Evolutionary conservation across 2,113 vertebrate species (phyloP).

Genomic region (Thamnaconus septentrionalis): DNA sequence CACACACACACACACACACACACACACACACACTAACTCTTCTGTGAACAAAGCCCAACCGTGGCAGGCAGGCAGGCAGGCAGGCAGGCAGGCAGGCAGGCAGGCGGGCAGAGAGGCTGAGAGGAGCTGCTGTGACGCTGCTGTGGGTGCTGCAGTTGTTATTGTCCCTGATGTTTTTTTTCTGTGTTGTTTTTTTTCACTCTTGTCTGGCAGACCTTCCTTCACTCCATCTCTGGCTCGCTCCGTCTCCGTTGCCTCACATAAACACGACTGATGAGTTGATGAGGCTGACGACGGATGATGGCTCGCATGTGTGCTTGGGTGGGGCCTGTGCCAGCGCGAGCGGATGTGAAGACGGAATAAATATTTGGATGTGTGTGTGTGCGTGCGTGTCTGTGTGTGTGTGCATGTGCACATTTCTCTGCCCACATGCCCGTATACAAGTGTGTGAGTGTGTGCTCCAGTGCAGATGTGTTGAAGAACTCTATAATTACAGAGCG

Average conservation of each 20-base stretch:
- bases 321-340: not conserved
- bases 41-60: conserved; percentile 45
- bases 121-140: conserved; percentile 35
- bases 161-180: conserved; percentile 59
- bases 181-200: conserved; percentile 38
- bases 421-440: too few species aligned
- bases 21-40: conserved; percentile 21
- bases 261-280: conserved; percentile 61
- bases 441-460: conserved; percentile 6
- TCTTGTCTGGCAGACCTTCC: conserved; percentile 65
- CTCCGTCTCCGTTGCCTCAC: conserved; percentile 28
- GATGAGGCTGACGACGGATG: conserved; percentile 47
- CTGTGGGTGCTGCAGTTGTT: conserved; percentile 56
- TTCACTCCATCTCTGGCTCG: conserved; percentile 43
- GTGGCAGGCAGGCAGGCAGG: conserved; percentile 45
- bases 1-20: conserved; percentile 18
- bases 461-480: conserved; percentile 55
- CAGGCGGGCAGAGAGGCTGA: too few species aligned
- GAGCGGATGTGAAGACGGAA: not conserved
- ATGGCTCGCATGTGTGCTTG: not conserved
- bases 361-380: conserved; percentile 7
- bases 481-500: conserved; percentile 67
- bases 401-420: conserved; percentile 2
- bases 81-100: conserved; percentile 40
- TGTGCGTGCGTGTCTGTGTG: not conserved